These are phyloP conservation scores for Troilus luridus DNA, from an alignment of 2,888 invertebrate genomes.

Conservation along the genomic window DNA sequence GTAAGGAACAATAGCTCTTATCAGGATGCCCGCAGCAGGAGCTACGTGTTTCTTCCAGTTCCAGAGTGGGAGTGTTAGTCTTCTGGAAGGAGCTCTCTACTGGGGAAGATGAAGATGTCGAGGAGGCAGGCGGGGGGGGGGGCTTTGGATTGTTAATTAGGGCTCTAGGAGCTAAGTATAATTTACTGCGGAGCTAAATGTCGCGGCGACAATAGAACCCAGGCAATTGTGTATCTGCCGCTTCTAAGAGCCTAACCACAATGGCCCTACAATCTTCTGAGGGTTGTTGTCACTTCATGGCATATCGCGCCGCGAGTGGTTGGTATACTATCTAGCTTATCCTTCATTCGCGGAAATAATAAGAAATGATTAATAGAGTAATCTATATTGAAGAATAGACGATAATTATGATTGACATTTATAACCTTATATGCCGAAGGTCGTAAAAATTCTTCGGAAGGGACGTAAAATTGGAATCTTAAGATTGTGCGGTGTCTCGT, in stretches of 20 bases:
- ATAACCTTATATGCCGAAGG: no score
- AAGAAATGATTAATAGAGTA: neutral
- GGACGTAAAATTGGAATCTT: no score
- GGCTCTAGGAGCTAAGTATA: neutral
- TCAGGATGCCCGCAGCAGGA: neutral
- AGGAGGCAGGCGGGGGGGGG: neutral
- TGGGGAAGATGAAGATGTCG: neutral
- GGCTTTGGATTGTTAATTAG: constrained; percentile 26
- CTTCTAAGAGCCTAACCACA: neutral
- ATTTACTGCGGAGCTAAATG: neutral
- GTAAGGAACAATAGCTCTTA: neutral
- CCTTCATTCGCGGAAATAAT: neutral
- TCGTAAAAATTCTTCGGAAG: no score
- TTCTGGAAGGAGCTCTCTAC: no score
- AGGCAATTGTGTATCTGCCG: neutral
- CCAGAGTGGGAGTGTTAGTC: neutral
- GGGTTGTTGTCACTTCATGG: neutral
- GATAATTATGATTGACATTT: neutral
- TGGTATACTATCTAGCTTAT: neutral
- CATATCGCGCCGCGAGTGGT: neutral
- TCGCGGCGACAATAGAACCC: neutral
- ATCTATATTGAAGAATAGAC: neutral
- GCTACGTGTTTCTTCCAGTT: neutral
- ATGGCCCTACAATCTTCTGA: neutral
- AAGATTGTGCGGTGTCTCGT: no score